A percentile compares a stretch with the other conserved stretches of the same genome.
Evolutionary conservation across 2,797 vertebrate species (phyloP).

Genomic region (Peromyscus nudipes): DNA sequence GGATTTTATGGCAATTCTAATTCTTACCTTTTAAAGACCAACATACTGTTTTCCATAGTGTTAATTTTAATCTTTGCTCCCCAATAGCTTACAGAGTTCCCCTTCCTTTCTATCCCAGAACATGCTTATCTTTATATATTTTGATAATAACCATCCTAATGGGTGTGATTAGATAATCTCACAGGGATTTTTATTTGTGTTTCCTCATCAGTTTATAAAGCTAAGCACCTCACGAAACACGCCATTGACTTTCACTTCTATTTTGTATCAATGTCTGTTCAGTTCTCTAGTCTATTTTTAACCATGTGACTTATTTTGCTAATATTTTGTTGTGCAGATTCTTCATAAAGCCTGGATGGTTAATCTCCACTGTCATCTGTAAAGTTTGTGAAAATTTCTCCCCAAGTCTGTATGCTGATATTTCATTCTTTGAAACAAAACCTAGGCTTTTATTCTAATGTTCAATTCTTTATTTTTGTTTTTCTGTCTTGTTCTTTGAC

Average conservation of each 20-base stretch:
- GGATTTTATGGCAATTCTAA: not conserved
- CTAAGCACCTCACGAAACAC: not conserved
- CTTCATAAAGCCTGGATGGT: not conserved
- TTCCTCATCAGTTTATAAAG: not conserved
- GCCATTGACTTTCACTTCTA: not conserved
- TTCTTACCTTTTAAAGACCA: not conserved
- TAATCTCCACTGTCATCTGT: not conserved
- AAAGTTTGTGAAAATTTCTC: not conserved
- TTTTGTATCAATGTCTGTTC: not conserved
- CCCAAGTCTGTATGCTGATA: not conserved
- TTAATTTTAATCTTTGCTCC: not conserved
- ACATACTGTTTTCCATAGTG: not conserved
- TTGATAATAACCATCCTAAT: not conserved
- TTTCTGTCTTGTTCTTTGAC: not conserved
- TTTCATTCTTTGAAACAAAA: not conserved
- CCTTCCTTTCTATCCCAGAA: not conserved
- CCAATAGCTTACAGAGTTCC: not conserved
- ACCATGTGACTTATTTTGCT: not conserved
- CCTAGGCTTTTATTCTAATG: not conserved
- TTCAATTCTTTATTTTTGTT: not conserved
- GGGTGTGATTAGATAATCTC: not conserved
- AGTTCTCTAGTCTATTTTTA: not conserved
- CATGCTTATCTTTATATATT: not conserved
- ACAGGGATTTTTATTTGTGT: not conserved
- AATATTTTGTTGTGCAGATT: not conserved